Base-by-base conservation (phyloP, 2,113 vertebrate species). In the Tamias sibiricus region DNA sequence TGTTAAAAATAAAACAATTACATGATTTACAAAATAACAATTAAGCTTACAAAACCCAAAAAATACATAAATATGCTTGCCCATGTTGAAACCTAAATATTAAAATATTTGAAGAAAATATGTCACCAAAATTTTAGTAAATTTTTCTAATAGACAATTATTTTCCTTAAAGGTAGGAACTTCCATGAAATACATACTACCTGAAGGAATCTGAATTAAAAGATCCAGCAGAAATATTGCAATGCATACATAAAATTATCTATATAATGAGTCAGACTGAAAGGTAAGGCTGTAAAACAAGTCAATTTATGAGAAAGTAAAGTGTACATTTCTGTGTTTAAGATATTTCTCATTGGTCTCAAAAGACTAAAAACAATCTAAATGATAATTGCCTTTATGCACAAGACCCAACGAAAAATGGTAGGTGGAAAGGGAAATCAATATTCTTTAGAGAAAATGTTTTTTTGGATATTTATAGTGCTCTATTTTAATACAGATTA, bases 321-420 rank as follows among this genome's bases (percentile, higher is more conserved):
- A 92, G 44, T 59, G 2, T 52, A 57, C 16, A 42, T 44, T 94
- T 95, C 28, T 91, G 19, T 20, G 66, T 92, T 92, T 76, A 75
- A 84, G 37, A 59, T 71, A 77, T 72, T 91, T 94, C 42, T 94
- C 26, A 13, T 40, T 77, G 17, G 62, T 93, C 68, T 91, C 82
- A 32, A 91, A 93, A 95, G 86, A 82, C 66, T 77, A 81, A 95
- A 97, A 93, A 72, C 59, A 86, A 95, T 71, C 92, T 95, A 96
- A 97, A 96, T 95, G 72, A 86, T 96, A 94, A 95, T 87, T 97
- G 40, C 66, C 4, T 90, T 6, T 64, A 80, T 42, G 28, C 30
- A 71, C 11, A 95, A 87, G 35, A 83, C 3, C 9, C 35, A 8
- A 22, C 69, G 24, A 57, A 94, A 94, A 95, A 72, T 76, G 37